Base-by-base conservation (phyloP, 2,797 vertebrate species). In the Pteropus rufus region DNA sequence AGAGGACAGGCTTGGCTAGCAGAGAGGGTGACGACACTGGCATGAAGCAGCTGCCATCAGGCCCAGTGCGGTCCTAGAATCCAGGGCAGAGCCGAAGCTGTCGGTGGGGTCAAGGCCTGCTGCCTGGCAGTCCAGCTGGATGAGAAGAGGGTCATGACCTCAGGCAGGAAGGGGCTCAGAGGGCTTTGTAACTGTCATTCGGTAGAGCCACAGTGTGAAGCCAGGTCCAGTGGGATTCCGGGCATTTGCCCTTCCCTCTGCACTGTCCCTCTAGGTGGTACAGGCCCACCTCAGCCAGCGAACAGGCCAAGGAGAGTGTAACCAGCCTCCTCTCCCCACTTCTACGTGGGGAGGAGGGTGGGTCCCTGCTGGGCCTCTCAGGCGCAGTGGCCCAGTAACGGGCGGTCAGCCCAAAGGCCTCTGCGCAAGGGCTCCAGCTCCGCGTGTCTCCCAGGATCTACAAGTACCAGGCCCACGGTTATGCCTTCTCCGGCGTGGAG, bases 401-500 rank as follows among this genome's bases (percentile, higher is more conserved):
- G 65, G 75, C 3, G 31, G 41, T 54, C 67, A 36, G 31, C 64
- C 65, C 0, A 14, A 49, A 90, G 69, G 58, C 65, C 65, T 52
- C 26, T 70, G 65, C 31, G 64, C 31, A 18, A 41, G 75, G 46
- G 24, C n/a, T 10, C 34, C 54, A 36, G n/a, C 80, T 62, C 31
- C 18, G 0, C 21, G 0, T 95, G 65, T 93, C 60, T 77, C 93
- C 26, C 92, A 99, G 99, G 98, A 99, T 99, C 97, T 99, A 99
- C 98, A 99, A 99, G 98, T 99, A 99, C 98, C 99, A 99, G 98
- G 99, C 99, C 0, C 99, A 99, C 0, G 99, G 99, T 83, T 99
- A 99, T 0, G 99, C 99, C 79, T 99, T 99, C 98, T 99, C 99
- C 81, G 99, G 99, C 0, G 99, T 99, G 97, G 99, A 99, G 97